Evolutionary conservation across 30 jellyfish, hydroid and myxozoan genomes (phyloP).

Genomic region (Aurelia aurita complex sp. Pacific): DNA sequence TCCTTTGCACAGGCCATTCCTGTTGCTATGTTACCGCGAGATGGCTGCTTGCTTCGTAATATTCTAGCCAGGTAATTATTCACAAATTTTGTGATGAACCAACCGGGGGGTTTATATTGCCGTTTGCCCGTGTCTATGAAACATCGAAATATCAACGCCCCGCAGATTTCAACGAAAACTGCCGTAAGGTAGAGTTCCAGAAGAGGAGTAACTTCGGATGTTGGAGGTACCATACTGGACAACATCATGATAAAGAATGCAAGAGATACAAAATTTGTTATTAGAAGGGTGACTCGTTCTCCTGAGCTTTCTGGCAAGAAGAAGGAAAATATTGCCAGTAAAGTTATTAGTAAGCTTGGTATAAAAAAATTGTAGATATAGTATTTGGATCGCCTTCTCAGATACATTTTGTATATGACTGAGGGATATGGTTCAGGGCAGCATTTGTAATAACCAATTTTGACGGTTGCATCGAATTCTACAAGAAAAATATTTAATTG

Average conservation of each 20-base stretch:
- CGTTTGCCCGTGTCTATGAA: slow-evolving; percentile 50
- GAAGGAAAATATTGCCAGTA: slow-evolving; percentile 71
- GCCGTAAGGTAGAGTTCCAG: slow-evolving; percentile 66
- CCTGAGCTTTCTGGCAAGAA: slow-evolving; percentile 77
- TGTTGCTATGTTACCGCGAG: not conserved
- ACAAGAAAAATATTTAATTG: not conserved
- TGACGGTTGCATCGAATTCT: slow-evolving; percentile 42
- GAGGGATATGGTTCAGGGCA: slow-evolving; percentile 87
- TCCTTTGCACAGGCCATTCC: not conserved
- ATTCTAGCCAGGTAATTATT: slow-evolving; percentile 29
- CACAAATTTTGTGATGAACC: not conserved
- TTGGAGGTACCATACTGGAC: slow-evolving; percentile 79
- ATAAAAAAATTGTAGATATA: slow-evolving; percentile 62
- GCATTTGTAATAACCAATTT: slow-evolving; percentile 63
- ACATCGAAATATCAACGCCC: slow-evolving; percentile 42
- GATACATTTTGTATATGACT: slow-evolving; percentile 41
- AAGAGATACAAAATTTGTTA: slow-evolving; percentile 78
- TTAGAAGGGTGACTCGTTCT: slow-evolving; percentile 71
- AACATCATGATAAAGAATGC: slow-evolving; percentile 70
- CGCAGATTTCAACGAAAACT: slow-evolving; percentile 48
- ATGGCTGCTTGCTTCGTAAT: slow-evolving; percentile 7
- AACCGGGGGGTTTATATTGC: slow-evolving; percentile 26
- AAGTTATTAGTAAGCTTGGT: slow-evolving; percentile 73
- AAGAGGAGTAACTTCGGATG: slow-evolving; percentile 73
- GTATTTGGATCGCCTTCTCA: slow-evolving; percentile 67